Conservation (phyloP, 2,113 vertebrate species). For the Psilopogon haemacephalus region DNA sequence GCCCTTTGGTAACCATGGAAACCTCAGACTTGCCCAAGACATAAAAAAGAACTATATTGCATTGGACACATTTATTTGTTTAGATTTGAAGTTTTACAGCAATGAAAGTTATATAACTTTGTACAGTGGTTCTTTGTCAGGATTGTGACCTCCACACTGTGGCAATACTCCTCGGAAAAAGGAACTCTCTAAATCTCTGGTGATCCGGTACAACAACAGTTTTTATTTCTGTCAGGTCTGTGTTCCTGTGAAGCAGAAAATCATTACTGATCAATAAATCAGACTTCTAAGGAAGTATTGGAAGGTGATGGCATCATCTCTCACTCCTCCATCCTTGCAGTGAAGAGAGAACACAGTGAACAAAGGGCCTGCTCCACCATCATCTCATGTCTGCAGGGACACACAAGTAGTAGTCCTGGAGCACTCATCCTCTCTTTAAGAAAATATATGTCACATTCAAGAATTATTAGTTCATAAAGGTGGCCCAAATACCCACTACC, state of each 20-base stretch:
- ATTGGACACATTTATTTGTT: conserved; percentile 35
- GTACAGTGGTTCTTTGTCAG: neutral
- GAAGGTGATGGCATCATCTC: neutral
- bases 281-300: neutral
- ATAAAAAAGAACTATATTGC: conserved; percentile 19
- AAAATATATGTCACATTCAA: neutral
- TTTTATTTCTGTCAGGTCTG: neutral
- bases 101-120: neutral
- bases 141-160: neutral
- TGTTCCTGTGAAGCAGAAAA: conserved; percentile 8
- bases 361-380: neutral
- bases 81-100: conserved; percentile 30
- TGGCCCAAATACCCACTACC: rapidly evolving
- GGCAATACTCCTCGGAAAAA: neutral
- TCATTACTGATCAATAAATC: conserved; percentile 29
- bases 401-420: neutral
- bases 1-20: conserved; percentile 43
- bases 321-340: neutral
- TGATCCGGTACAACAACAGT: neutral
- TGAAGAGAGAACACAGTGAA: neutral
- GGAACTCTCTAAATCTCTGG: conserved; percentile 23
- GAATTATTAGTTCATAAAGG: neutral
- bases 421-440: neutral
- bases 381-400: neutral
- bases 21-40: neutral